phyloP scores from a whole-genome alignment of 2,797 vertebrate genomes.

The Leptoclinus maculatus region DNA sequence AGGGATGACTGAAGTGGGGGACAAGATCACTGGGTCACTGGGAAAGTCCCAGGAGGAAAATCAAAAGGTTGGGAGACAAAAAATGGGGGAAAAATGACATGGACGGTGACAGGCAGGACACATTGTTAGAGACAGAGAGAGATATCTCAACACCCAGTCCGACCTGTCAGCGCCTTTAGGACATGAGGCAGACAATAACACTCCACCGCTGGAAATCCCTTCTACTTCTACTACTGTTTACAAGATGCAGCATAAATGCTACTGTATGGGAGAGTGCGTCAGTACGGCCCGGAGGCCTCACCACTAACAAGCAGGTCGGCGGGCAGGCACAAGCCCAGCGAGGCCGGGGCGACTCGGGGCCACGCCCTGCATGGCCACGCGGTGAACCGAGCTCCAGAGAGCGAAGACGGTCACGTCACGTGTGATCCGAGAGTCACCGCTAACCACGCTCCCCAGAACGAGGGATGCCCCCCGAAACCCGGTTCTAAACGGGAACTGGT shows the following conservation, averaged over 20 bases:
- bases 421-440: slow-evolving; percentile 20
- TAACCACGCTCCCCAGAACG: neutral
- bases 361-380: slow-evolving; percentile 55
- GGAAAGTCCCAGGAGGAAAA: slow-evolving; percentile 70
- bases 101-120: neutral
- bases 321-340: slow-evolving; percentile 39
- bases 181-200: slow-evolving; percentile 38
- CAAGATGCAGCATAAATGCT: slow-evolving; percentile 53
- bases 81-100: neutral
- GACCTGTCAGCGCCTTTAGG: slow-evolving; percentile 36
- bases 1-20: slow-evolving; percentile 49
- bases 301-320: slow-evolving; percentile 53
- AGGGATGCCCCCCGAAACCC: neutral
- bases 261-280: slow-evolving; percentile 51
- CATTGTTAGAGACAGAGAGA: slow-evolving; percentile 46
- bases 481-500: no score
- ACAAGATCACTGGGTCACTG: slow-evolving; percentile 66
- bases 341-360: slow-evolving; percentile 19
- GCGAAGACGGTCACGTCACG: slow-evolving; percentile 32
- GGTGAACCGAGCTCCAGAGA: slow-evolving; percentile 54
- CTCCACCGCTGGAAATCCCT: slow-evolving; percentile 44
- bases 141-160: slow-evolving; percentile 21
- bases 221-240: slow-evolving; percentile 59
- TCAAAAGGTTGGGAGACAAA: slow-evolving; percentile 23
- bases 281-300: slow-evolving; percentile 33